These are phyloP conservation scores for Dicerorhinus sumatrensis DNA, from an alignment of 2,113 vertebrate species.

Conservation along the genomic window DNA sequence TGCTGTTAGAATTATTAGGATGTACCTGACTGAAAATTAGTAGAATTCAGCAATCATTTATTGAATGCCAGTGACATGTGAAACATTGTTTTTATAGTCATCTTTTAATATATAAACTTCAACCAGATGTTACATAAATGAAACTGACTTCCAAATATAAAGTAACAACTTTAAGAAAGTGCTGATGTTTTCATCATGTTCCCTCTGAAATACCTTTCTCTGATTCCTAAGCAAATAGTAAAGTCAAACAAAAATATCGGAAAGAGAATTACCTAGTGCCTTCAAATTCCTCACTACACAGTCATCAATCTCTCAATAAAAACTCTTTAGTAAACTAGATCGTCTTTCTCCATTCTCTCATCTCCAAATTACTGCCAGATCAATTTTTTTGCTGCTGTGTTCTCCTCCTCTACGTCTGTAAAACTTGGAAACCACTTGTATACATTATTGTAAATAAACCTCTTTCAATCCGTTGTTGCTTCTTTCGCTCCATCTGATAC, in stretches of 20 bases:
- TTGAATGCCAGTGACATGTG: not conserved
- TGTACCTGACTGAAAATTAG: not conserved
- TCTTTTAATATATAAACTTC: not conserved
- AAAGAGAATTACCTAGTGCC: not conserved
- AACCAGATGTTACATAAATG: conserved; percentile 15
- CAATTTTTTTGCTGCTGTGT: not conserved
- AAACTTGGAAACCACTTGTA: not conserved
- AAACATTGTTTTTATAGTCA: not conserved
- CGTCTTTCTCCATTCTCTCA: not conserved
- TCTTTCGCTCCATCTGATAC: not conserved
- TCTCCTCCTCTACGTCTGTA: not conserved
- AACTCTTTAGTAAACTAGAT: not conserved
- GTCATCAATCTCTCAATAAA: not conserved
- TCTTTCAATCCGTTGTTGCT: not conserved
- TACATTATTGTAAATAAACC: not conserved
- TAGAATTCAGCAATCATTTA: not conserved
- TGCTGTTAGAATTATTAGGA: not conserved
- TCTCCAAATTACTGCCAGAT: not conserved
- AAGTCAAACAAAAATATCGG: not conserved
- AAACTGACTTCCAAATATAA: not conserved
- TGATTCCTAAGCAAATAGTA: not conserved
- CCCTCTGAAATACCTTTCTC: not conserved
- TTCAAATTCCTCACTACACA: not conserved
- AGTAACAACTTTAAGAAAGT: conserved; percentile 15
- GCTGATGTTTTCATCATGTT: not conserved